Percentiles rank a stretch among this genome's conserved stretches.
Conservation (phyloP, 2,797 vertebrate genomes). For the Tragelaphus eurycerus region DNA sequence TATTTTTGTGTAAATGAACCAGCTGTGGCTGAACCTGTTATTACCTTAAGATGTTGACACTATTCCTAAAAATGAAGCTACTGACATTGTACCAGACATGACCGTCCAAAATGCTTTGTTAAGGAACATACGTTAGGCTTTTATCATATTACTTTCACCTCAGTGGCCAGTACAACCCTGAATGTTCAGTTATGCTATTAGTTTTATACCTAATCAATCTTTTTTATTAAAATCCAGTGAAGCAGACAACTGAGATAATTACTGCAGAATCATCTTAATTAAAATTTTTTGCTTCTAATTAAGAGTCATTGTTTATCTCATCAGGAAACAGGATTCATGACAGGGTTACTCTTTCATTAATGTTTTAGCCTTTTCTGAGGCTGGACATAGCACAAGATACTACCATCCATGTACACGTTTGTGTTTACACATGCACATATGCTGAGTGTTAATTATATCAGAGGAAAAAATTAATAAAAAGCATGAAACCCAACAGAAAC, state of each 20-base stretch:
- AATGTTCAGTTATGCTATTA: constrained; percentile 89
- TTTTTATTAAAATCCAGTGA: constrained; percentile 90
- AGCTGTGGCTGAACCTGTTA: not conserved
- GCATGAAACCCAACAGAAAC: constrained; percentile 25
- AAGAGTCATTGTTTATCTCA: constrained; percentile 94
- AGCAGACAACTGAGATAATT: constrained; percentile 93
- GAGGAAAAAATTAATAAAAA: constrained; percentile 36
- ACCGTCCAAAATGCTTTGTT: constrained; percentile 65
- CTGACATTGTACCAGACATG: constrained; percentile 11
- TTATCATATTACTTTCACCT: constrained; percentile 88
- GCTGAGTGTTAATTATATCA: constrained; percentile 39
- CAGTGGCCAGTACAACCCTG: constrained; percentile 82
- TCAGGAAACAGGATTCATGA: constrained; percentile 87
- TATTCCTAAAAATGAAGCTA: constrained; percentile 4
- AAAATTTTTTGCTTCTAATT: constrained; percentile 93
- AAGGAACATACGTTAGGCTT: constrained; percentile 79
- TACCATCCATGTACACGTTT: constrained; percentile 18
- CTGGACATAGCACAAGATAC: constrained; percentile 57
- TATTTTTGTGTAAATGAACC: not conserved
- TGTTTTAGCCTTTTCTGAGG: constrained; percentile 65
- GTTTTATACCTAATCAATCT: constrained; percentile 90
- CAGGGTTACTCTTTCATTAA: constrained; percentile 81
- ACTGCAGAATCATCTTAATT: constrained; percentile 94
- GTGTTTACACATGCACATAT: constrained; percentile 5
- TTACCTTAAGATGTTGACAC: not conserved